Evolutionary conservation across 1,140 invertebrate genomes (phyloP).

Genomic region (Trigoniulus corallinus): DNA sequence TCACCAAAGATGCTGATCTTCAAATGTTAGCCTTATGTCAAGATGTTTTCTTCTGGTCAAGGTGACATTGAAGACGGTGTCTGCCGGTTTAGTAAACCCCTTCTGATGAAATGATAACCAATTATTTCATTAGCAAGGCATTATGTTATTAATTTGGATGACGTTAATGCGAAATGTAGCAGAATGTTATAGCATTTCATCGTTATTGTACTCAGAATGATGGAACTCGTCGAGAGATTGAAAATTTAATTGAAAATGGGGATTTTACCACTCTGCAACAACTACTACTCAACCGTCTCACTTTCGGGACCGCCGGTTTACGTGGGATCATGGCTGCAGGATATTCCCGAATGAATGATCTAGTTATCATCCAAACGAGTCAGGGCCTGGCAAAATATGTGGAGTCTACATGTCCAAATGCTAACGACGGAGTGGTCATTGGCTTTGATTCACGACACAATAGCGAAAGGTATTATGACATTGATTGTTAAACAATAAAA

Average conservation of each 20-base stretch:
- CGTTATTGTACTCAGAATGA: conserved; percentile 31
- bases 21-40: neutral
- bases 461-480: conserved; percentile 30
- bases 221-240: conserved; percentile 32
- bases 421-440: conserved; percentile 56
- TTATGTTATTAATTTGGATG: conserved; percentile 4
- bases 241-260: conserved; percentile 28
- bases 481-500: neutral
- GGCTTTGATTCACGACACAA: conserved; percentile 93
- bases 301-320: conserved; percentile 76
- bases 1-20: neutral
- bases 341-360: conserved; percentile 87
- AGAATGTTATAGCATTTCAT: conserved; percentile 2
- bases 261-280: conserved; percentile 34
- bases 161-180: neutral
- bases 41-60: too few species aligned
- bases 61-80: neutral
- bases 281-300: conserved; percentile 45
- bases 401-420: conserved; percentile 26
- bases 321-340: conserved; percentile 83
- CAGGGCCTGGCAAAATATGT: conserved; percentile 80
- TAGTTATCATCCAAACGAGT: conserved; percentile 89
- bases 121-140: neutral
- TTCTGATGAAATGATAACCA: conserved; percentile 10
- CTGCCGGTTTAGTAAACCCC: neutral